Evolutionary conservation across 2,888 invertebrate genomes (phyloP).

Genomic region (Acanthosepion lycidas): DNA sequence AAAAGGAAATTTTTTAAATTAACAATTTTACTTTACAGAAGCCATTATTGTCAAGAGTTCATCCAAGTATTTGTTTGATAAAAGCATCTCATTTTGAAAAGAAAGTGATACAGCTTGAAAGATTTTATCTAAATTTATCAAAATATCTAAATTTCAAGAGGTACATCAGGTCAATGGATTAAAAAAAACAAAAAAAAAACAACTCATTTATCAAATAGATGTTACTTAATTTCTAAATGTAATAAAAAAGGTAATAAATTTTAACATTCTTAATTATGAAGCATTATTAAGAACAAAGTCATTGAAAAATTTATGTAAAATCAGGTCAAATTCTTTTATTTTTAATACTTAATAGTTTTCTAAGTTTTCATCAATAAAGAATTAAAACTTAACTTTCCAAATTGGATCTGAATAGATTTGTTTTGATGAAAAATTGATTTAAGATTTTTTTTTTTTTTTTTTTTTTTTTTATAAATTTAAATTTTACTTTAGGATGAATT

Average conservation of each 20-base stretch:
- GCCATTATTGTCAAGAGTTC: neutral
- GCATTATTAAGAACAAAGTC: neutral
- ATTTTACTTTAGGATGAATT: neutral
- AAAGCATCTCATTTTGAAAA: neutral
- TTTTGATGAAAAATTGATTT: neutral
- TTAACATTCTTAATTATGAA: neutral
- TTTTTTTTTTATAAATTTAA: neutral
- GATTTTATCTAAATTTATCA: neutral
- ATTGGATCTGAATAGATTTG: neutral
- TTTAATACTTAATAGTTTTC: neutral
- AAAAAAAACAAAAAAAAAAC: too few relatives aligned
- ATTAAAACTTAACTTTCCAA: neutral
- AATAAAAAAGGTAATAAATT: too few relatives aligned
- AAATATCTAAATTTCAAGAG: neutral
- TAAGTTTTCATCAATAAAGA: too few relatives aligned
- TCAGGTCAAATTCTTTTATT: neutral
- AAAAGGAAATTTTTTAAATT: neutral
- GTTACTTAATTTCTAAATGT: neutral
- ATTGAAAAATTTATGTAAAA: neutral
- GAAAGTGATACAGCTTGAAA: neutral
- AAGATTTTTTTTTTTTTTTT: neutral
- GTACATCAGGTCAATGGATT: neutral
- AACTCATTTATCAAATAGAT: neutral
- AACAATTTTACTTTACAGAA: neutral
- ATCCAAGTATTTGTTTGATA: neutral